These are phyloP conservation scores for Pollenia amentaria DNA, from an alignment of 2,888 invertebrate genomes.

Conservation along the genomic window DNA sequence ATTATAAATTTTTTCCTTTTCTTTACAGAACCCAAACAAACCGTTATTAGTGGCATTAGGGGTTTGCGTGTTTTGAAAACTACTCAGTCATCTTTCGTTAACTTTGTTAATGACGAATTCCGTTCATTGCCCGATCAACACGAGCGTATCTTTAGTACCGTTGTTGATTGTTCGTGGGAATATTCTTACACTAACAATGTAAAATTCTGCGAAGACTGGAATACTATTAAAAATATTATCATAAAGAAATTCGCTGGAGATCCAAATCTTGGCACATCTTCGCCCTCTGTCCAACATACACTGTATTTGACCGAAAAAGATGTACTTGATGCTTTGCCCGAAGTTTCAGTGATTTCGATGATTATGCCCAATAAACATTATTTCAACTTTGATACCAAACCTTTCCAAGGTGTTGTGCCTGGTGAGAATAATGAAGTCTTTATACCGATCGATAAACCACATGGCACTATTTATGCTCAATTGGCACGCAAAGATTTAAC, in stretches of 20 bases:
- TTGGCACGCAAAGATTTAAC: slow-evolving; percentile 86
- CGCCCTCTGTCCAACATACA: slow-evolving; percentile 92
- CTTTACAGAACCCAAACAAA: slow-evolving; percentile 85
- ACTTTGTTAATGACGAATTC: slow-evolving; percentile 92
- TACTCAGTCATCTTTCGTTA: slow-evolving; percentile 91
- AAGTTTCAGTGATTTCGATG: slow-evolving; percentile 90
- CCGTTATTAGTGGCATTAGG: slow-evolving; percentile 89
- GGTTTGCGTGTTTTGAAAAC: slow-evolving; percentile 91
- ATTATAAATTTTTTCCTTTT: not conserved
- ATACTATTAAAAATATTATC: slow-evolving; percentile 89
- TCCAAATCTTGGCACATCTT: slow-evolving; percentile 89
- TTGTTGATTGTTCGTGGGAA: slow-evolving; percentile 91
- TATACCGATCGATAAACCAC: slow-evolving; percentile 91
- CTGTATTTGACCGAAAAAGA: slow-evolving; percentile 89
- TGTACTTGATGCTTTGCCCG: slow-evolving; percentile 88
- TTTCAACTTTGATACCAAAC: slow-evolving; percentile 90
- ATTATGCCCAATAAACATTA: slow-evolving; percentile 94
- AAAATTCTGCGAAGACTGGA: slow-evolving; percentile 90
- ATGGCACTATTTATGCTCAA: slow-evolving; percentile 91
- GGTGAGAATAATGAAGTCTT: slow-evolving; percentile 89
- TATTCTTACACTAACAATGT: slow-evolving; percentile 88
- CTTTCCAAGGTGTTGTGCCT: slow-evolving; percentile 88
- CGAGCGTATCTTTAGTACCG: slow-evolving; percentile 90
- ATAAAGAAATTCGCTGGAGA: slow-evolving; percentile 91
- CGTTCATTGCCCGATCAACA: slow-evolving; percentile 90